Percentiles rank a stretch among this genome's conserved stretches.
Conservation (phyloP, 2,888 invertebrate species). For the Urechis unicinctus region DNA sequence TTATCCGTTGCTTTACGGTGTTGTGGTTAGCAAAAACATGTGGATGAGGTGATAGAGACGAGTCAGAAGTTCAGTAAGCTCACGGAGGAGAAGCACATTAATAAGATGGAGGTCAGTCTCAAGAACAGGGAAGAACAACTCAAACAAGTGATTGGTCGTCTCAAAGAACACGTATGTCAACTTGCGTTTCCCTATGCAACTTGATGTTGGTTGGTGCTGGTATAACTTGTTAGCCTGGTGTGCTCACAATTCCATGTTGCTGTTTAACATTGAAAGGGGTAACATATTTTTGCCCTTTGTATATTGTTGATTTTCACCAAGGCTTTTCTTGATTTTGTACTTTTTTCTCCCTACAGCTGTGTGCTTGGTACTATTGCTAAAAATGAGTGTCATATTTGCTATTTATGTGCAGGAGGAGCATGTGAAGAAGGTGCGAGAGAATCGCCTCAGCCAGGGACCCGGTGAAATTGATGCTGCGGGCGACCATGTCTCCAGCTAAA, state of each 20-base stretch:
- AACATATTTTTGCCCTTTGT: background rate
- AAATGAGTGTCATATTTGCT: too few species aligned
- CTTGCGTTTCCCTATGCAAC: background rate
- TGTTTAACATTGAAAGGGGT: background rate
- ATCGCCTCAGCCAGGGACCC: constrained; percentile 63
- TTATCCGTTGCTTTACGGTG: background rate
- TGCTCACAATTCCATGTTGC: too few species aligned
- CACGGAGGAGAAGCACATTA: constrained; percentile 69
- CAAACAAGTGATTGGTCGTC: constrained; percentile 81
- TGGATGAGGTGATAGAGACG: constrained; percentile 42
- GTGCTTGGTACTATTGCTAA: too few species aligned
- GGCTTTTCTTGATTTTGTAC: background rate
- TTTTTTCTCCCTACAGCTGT: too few species aligned
- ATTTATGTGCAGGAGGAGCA: constrained; percentile 85
- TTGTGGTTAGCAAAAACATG: constrained; percentile 33
- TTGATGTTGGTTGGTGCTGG: background rate
- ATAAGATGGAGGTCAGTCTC: constrained; percentile 79
- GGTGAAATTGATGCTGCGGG: too few species aligned
- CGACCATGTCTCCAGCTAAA: too few species aligned
- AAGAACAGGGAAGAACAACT: constrained; percentile 86
- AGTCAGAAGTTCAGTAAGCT: constrained; percentile 72
- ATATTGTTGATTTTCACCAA: background rate
- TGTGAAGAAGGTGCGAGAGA: constrained; percentile 84
- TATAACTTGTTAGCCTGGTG: background rate
- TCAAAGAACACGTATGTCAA: constrained; percentile 81